Base-by-base conservation (phyloP, 2,113 vertebrate genomes). In the Sclerurus mexicanus region DNA sequence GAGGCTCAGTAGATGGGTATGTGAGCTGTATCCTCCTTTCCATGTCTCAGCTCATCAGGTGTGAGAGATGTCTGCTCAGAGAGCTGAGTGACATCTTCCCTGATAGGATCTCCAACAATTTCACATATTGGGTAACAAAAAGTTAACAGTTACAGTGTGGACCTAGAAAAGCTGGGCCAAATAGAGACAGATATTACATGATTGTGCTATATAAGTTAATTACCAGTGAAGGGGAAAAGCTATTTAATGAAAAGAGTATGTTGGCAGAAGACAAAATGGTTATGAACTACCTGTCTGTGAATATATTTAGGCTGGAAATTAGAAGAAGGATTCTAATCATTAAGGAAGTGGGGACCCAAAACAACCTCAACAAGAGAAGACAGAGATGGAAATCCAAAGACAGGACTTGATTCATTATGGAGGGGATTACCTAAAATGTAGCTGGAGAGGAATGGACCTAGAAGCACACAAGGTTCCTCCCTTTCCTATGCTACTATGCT, bases 281-380 rank as follows among this genome's bases (percentile, higher is more conserved):
- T 85, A 81, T 77, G 83, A 95, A 63, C 47, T 89, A 42, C 52
- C 47, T 77, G 46, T n/a, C 73, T 56, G 40, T 64, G 6, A 89
- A 78, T 68, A 91, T 78, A 91, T 91, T 89, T 91, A 92, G 44
- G 8, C 56, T 92, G 73, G 49, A 87, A 92, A 87, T 87, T 53
- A 81, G 24, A 68, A 33, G 8, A 66, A 80, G 10, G 8, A 88
- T 69, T 88, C 47, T 72, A 42, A 27, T 88, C 13, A 64, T 79
- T 87, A 87, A 85, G 53, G 60, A 87, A 91, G 27, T 23, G 20
- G 12, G 40, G 30, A 74, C 56, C 14, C 1, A 0, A 95, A 94
- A 75, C 44, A 95, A 89, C 9, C 5, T 30, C 47, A 5, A 56
- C 90, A 80, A 55, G 9, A 27, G 19, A 63, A 77, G 79, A 42